Base-by-base conservation (phyloP, 1,140 invertebrate genomes). In the Thalassaphorura encarpata region DNA sequence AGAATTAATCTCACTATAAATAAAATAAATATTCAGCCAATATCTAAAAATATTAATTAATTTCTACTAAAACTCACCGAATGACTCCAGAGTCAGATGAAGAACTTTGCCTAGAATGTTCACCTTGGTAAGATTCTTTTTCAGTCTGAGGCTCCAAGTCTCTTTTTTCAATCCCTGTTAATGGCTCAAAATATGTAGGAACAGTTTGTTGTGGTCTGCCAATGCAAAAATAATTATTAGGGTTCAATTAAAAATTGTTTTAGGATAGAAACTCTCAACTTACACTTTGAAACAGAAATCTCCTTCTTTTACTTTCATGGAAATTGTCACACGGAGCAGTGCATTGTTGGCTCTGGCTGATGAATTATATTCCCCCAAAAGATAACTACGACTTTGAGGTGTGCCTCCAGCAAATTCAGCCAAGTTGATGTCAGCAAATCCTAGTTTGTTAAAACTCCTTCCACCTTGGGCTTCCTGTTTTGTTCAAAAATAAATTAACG, bases 231-330 rank as follows among this genome's bases (percentile, higher is more conserved):
- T 41, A 15, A 24, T 23, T 19, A 48, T 48, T 13, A 48, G 46
- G 18, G 54, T 52, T 42, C 27, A 33, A 42, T 45, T 3, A 36
- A 23, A 43, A 26, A 21, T 42, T 24, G 28, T 27, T 47, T 4
- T 26, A 52, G 19, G 39, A 56, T 13, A 54, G 51, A 31, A 26
- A 48, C 16, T 43, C 42, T 3, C 15, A 42, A 79, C 85, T 83
- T 73, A 96, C 92, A 91, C 91, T 87, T 97, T 96, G 70, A 97
- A 98, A 56, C 95, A 82, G 60, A 95, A 90, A 74, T 98, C 94
- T 45, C 92, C 92, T 45, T 87, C 87, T 49, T 93, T 79, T 79
- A 97, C 87, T 66, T 88, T 87, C 84, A 97, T 91, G 67, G 84
- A 82, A 59, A 98, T 87, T 48, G 84, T 81, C 55, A 98, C 82